Percentiles rank a stretch among this genome's conserved stretches.
These are phyloP conservation scores for Perdita meconis DNA, from an alignment of 2,888 invertebrate genomes.

Conservation along the genomic window DNA sequence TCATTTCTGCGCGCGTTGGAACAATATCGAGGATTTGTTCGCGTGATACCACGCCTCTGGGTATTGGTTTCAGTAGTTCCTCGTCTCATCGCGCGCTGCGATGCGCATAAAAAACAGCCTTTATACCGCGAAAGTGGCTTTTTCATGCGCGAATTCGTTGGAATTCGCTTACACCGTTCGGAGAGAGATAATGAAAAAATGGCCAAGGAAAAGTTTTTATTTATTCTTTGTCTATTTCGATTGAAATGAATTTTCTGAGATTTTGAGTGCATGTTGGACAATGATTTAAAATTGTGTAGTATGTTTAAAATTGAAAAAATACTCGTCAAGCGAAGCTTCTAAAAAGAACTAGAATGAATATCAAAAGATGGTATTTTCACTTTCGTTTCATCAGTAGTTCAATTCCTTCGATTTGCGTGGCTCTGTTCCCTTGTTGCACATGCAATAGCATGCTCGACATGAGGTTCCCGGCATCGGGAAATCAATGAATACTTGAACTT, in stretches of 20 bases:
- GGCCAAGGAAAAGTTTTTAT: too few species aligned
- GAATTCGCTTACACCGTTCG: background rate
- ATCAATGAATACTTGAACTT: constrained; percentile 38
- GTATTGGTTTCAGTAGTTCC: background rate
- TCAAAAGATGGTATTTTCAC: background rate
- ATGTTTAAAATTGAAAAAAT: too few species aligned
- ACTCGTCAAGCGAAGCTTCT: too few species aligned
- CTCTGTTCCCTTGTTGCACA: background rate
- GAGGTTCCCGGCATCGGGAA: constrained; percentile 1
- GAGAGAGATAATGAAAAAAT: too few species aligned
- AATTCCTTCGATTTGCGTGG: too few species aligned
- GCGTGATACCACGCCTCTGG: background rate
- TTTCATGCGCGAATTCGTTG: background rate
- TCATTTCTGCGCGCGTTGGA: background rate
- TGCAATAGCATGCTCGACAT: background rate
- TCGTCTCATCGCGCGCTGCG: background rate
- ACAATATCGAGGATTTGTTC: too few species aligned
- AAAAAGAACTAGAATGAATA: too few species aligned
- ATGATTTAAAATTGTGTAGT: too few species aligned
- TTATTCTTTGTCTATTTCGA: too few species aligned
- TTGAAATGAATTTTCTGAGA: too few species aligned
- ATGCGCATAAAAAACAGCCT: background rate
- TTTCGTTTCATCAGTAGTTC: too few species aligned
- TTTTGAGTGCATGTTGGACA: too few species aligned
- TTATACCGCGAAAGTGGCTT: background rate